Evolutionary conservation across 2,113 vertebrate genomes (phyloP), one percentile per base, ranked within the genome.

Genomic region (Phrynocephalus versicolor): DNA sequence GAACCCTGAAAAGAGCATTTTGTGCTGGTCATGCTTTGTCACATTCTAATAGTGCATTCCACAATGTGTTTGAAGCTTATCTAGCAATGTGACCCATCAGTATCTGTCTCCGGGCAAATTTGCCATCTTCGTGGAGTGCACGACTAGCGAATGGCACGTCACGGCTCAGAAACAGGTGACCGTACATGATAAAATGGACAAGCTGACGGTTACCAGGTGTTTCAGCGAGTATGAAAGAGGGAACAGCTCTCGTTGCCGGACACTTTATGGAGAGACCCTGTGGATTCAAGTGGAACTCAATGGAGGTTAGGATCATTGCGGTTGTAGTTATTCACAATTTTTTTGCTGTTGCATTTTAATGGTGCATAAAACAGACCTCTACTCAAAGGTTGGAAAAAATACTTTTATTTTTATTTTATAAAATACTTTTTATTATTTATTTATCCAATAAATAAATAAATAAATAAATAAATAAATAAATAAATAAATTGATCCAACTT

Each of bases 141-240:
- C 92, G 1, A 98, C 96, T 90, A 99, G 97, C 0, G 98, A 99
- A 39, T 98, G 98, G 98, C 97, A 98, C 0, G 98, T 98, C 82
- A 94, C 91, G 0, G 97, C 97, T 30, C 97, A 98, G 91, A 97
- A 91, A 90, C 83, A 79, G 71, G 95, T 99, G 87, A 96, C 85
- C 0, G 91, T 99, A 14, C 95, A 90, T 33, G 97, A 98, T 14
- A 96, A 93, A 78, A 89, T 92, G 65, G 94, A 96, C n/a, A 90
- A 88, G 6, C 96, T 98, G 77, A 92, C 86, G 25, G 86, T 94
- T 14, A 94, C 95, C 2, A 95, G 92, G 23, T 99, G 98, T 89
- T 95, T 96, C 55, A 94, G 95, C 94, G 90, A 90, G 30, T 94
- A 95, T 6, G 89, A 77, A 21, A 88, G 96, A 79, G 96, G 94